These are phyloP conservation scores for Thyatira batis DNA, from an alignment of 2,888 invertebrate genomes.

Conservation along the genomic window DNA sequence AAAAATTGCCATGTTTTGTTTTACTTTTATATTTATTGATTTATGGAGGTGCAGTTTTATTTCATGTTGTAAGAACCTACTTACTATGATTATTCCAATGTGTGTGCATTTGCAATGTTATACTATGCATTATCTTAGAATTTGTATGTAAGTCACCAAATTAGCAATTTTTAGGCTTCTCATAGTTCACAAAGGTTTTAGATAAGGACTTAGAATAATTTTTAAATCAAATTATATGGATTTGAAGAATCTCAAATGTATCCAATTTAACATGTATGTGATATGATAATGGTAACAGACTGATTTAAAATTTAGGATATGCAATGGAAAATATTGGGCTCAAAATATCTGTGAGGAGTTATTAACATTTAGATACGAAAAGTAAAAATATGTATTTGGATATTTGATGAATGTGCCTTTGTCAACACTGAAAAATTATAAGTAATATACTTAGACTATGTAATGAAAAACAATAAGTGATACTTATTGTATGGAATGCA, in stretches of 20 bases:
- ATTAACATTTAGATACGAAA: conserved; percentile 19
- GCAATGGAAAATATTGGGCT: conserved; percentile 40
- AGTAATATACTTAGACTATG: too few species aligned
- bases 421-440: conserved; percentile 32
- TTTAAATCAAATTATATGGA: conserved; percentile 3
- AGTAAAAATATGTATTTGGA: too few species aligned
- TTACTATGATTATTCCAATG: background rate
- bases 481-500: background rate
- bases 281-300: conserved; percentile 66
- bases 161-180: background rate
- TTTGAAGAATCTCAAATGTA: conserved; percentile 17
- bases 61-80: background rate
- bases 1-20: background rate
- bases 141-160: background rate
- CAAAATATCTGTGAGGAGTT: conserved; percentile 58
- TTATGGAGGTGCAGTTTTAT: background rate
- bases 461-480: conserved; percentile 11
- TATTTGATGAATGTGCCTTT: conserved; percentile 61
- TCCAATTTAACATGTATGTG: conserved; percentile 47
- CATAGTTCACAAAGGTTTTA: background rate
- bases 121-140: background rate
- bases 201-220: background rate
- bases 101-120: background rate
- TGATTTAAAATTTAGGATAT: conserved; percentile 55
- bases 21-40: background rate